Conservation (phyloP, 2,888 invertebrate species). For the Zaprionus bogoriensis region DNA sequence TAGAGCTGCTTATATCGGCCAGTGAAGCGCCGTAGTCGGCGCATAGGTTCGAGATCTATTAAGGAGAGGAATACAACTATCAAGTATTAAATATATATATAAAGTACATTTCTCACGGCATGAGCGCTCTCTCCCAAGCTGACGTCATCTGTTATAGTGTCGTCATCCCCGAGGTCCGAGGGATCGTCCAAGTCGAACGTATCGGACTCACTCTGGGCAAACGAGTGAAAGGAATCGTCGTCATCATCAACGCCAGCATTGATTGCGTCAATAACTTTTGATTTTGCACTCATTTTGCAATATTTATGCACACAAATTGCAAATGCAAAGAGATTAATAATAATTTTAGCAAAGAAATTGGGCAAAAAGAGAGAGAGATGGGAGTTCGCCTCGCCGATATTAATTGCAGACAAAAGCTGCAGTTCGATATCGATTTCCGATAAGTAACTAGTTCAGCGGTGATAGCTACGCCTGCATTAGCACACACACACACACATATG, state of each 20-base stretch:
- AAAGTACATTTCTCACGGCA: constrained; percentile 19
- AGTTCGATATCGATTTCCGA: constrained; percentile 25
- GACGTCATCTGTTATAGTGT: background rate
- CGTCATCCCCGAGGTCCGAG: background rate
- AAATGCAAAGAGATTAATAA: background rate
- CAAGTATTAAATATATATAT: too few relatives aligned
- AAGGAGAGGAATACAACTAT: too few relatives aligned
- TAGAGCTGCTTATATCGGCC: background rate
- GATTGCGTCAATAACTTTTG: background rate
- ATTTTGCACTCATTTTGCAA: constrained; percentile 13
- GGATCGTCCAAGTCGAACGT: background rate
- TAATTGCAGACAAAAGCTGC: constrained; percentile 10
- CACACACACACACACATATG: background rate
- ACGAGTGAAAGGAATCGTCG: constrained; percentile 38
- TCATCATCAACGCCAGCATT: constrained; percentile 10
- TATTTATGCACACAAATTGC: background rate
- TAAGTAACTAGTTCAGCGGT: constrained; percentile 1
- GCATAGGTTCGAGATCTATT: too few relatives aligned
- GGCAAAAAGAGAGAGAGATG: background rate
- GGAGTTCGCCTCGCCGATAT: background rate
- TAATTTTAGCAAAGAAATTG: background rate
- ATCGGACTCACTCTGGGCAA: background rate
- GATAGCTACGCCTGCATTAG: background rate
- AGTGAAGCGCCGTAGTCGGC: background rate
- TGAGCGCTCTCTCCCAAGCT: background rate